Base-by-base conservation (phyloP, 1,140 invertebrate species). In the Cyclargus thomasi region DNA sequence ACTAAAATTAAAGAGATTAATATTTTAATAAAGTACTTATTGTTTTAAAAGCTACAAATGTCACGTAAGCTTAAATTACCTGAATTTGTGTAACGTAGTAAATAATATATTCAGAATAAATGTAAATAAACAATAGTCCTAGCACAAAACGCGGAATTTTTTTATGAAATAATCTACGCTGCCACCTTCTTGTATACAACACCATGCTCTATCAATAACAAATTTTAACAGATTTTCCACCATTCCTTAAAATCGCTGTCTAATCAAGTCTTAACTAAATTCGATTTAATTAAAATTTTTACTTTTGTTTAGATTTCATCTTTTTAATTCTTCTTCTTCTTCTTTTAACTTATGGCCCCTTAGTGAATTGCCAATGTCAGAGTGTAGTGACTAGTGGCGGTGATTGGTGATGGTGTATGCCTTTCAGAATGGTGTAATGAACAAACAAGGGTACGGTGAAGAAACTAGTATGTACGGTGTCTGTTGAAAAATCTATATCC, bases 81-180 rank as follows among this genome's bases (percentile, higher is more conserved):
- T 94, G 93, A 66, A 91, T 78, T 76, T 95, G 88, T 62, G 94
- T 93, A 53, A 94, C 70, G 76, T 95, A 95, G 85, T 95, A 95
- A 76, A 95, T 91, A 1, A 94, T 64, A 88, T 92, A 95, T 93
- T 95, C 94, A 82, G 94, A 95, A 74, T 93, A 94, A 64, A 93
- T 74, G 70, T 83, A 88, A 93, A 84, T 71, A 92, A 82, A 82
- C 73, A 83, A 36, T 87, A 73, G 59, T 79, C 82, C 82, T 21
- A 82, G 16, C 68, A 78, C 29, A 68, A 82, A 72, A 47, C 70
- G 65, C 23, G 73, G 53, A 70, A 83, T 67, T 36, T 68, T 70
- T 68, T 72, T 77, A 55, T 70, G 68, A 62, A 79, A 68, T 22
- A 75, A 69, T 67, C 67, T 75, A 63, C 68, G 70, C 18, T 77